Evolutionary conservation across 2,113 vertebrate species (phyloP).

Genomic region (Diadophis punctatus): DNA sequence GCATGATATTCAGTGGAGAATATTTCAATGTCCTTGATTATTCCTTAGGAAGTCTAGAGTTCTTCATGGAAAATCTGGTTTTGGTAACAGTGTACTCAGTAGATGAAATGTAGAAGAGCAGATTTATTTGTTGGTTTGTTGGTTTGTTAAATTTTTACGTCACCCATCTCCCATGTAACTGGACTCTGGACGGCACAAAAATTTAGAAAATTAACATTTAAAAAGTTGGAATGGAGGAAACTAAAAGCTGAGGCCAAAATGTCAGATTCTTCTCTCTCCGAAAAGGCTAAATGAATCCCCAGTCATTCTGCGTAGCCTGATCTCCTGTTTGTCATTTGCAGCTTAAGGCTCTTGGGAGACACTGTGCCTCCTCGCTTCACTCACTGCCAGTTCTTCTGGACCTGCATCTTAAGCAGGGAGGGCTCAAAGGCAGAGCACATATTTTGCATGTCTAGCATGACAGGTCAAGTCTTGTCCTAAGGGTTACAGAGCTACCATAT

Average conservation of each 20-base stretch:
- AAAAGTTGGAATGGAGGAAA: neutral
- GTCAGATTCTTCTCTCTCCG: neutral
- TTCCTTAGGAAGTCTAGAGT: neutral
- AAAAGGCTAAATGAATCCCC: neutral
- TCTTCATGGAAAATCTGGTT: neutral
- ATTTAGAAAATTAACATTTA: neutral
- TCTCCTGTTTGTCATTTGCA: neutral
- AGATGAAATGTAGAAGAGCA: neutral
- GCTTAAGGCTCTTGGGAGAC: neutral
- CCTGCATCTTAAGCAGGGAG: neutral
- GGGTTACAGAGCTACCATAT: neutral
- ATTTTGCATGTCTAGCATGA: neutral
- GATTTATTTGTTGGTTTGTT: neutral
- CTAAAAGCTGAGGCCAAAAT: neutral
- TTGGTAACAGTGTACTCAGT: neutral
- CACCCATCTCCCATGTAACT: neutral
- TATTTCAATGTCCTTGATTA: neutral
- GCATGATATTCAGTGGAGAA: neutral
- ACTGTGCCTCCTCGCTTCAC: neutral
- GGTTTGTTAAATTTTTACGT: neutral
- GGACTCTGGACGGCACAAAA: neutral
- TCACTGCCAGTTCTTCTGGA: neutral
- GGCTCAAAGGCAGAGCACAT: neutral
- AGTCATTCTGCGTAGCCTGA: neutral
- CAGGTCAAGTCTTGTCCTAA: neutral